Conservation (phyloP, 2,888 invertebrate genomes). For the Koerneria pararmatus region DNA sequence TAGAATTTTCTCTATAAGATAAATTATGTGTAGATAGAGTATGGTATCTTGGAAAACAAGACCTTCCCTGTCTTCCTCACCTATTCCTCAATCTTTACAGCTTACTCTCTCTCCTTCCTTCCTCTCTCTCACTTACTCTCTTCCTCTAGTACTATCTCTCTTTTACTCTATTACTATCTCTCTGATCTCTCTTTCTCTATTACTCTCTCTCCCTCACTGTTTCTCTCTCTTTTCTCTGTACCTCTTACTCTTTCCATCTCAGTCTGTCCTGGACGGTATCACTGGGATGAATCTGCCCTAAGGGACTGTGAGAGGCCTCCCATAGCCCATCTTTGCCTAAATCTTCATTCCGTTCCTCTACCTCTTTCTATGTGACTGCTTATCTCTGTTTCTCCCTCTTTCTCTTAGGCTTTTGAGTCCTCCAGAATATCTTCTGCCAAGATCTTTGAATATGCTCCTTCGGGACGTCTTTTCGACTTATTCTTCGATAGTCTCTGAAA, state of each 20-base stretch:
- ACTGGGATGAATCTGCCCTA: too few species aligned
- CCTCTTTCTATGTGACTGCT: conserved; percentile 3
- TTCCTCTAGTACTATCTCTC: not conserved
- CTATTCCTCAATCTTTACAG: not conserved
- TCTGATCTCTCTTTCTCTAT: not conserved
- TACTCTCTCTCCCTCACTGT: not conserved
- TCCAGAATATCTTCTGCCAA: conserved; percentile 1
- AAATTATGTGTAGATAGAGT: too few species aligned
- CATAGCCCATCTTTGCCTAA: too few species aligned
- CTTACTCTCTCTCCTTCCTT: not conserved
- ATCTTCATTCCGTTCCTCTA: too few species aligned
- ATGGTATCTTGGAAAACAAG: too few species aligned
- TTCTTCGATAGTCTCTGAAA: not conserved
- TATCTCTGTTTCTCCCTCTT: not conserved
- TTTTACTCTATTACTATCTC: not conserved
- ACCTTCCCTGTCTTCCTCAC: too few species aligned
- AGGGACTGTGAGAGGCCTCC: too few species aligned
- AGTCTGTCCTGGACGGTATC: too few species aligned
- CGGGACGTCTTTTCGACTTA: too few species aligned
- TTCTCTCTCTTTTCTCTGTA: too few species aligned
- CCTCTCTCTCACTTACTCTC: not conserved
- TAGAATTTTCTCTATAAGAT: too few species aligned
- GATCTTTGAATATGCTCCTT: too few species aligned
- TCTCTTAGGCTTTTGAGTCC: conserved; percentile 9
- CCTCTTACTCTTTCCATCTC: not conserved